Evolutionary conservation across 2,888 invertebrate genomes (phyloP).

Genomic region (Caprella mutica): DNA sequence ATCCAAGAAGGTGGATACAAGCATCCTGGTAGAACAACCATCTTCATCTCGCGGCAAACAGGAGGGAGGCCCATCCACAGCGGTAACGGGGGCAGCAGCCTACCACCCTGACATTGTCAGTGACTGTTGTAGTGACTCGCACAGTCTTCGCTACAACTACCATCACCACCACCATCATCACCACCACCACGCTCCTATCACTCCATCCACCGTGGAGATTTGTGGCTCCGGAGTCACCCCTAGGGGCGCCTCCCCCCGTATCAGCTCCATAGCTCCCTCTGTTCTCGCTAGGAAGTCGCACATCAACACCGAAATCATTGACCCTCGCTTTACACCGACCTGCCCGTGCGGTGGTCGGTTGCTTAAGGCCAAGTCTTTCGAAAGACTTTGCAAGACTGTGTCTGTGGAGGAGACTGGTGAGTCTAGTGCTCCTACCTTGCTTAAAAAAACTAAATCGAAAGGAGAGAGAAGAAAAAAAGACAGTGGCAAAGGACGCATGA

Average conservation of each 20-base stretch:
- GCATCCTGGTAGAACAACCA: no score
- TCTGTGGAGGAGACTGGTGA: background rate
- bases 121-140: conserved; percentile 19
- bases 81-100: conserved; percentile 24
- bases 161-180: conserved; percentile 20
- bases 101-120: conserved; percentile 30
- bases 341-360: conserved; percentile 30
- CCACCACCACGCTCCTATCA: conserved; percentile 18
- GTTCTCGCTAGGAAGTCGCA: conserved; percentile 8
- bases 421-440: background rate
- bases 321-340: conserved; percentile 30
- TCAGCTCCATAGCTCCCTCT: background rate
- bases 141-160: conserved; percentile 23
- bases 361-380: conserved; percentile 23
- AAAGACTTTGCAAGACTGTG: conserved; percentile 13
- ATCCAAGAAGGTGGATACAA: no score
- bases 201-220: no score
- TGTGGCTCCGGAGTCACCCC: conserved; percentile 2
- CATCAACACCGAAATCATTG: conserved; percentile 26
- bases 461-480: conserved; percentile 15
- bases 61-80: conserved; percentile 7
- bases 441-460: conserved; percentile 20
- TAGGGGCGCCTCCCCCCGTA: background rate
- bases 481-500: conserved; percentile 18
- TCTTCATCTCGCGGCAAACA: background rate